These are phyloP conservation scores for Semotilus atromaculatus DNA, from an alignment of 2,797 vertebrate genomes.

Conservation along the genomic window DNA sequence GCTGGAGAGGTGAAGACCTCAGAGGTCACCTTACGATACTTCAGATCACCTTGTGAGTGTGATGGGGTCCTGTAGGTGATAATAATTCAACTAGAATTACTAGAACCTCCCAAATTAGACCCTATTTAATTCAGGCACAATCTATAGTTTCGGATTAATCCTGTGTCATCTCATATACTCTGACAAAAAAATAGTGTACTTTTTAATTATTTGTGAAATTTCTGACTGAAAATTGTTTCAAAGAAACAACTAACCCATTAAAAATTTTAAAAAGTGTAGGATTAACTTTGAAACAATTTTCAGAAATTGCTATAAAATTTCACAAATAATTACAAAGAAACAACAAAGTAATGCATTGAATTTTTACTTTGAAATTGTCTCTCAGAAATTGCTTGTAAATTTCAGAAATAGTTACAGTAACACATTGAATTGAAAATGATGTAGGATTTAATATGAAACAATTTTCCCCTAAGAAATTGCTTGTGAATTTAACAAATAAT, in stretches of 20 bases:
- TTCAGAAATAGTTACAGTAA: not conserved
- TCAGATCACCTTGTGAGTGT: conserved; percentile 90
- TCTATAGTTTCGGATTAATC: not conserved
- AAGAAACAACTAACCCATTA: too few relatives aligned
- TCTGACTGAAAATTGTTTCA: not conserved
- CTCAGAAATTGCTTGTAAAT: not conserved
- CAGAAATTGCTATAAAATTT: not conserved
- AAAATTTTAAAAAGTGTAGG: not conserved
- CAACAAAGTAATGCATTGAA: not conserved
- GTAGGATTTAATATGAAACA: not conserved
- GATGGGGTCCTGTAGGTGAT: not conserved
- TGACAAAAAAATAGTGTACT: not conserved
- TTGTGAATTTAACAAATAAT: not conserved
- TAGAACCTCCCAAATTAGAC: not conserved
- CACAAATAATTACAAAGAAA: not conserved
- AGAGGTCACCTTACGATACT: conserved; percentile 94
- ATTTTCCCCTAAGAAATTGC: not conserved
- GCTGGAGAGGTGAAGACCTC: conserved; percentile 97
- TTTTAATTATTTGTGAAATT: not conserved
- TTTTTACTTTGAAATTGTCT: not conserved
- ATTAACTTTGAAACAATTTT: not conserved
- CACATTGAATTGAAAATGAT: not conserved
- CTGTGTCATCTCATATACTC: not conserved
- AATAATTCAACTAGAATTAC: not conserved
- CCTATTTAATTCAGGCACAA: not conserved